These are phyloP conservation scores for Oostethus manadensis DNA, from an alignment of 2,113 vertebrate species.

Conservation along the genomic window DNA sequence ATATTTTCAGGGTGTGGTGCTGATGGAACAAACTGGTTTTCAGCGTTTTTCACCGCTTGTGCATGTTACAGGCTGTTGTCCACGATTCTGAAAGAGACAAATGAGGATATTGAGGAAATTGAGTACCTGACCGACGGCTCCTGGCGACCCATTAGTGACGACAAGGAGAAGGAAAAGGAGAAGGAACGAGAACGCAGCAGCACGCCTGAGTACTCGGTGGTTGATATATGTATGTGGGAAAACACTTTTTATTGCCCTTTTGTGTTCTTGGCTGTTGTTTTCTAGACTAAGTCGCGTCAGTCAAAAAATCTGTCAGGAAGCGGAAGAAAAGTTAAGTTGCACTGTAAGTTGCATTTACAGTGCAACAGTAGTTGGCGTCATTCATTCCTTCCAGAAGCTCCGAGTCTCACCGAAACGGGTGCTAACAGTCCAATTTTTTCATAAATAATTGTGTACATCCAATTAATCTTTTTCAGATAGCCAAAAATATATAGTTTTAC, in stretches of 20 bases:
- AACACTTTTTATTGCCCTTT: neutral
- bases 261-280: too few species aligned
- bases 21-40: neutral
- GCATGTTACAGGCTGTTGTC: constrained; percentile 79
- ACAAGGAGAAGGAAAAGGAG: constrained; percentile 81
- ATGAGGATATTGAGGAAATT: constrained; percentile 89
- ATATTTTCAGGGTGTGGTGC: neutral
- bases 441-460: too few species aligned
- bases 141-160: constrained; percentile 89
- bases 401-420: too few species aligned
- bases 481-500: too few species aligned
- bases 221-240: constrained; percentile 82
- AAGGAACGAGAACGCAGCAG: constrained; percentile 81
- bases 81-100: constrained; percentile 90
- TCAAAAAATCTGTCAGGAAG: too few species aligned
- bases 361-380: too few species aligned
- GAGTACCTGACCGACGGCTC: constrained; percentile 94
- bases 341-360: too few species aligned
- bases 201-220: constrained; percentile 86
- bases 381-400: too few species aligned
- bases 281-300: too few species aligned
- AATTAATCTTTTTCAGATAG: too few species aligned
- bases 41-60: constrained; percentile 15
- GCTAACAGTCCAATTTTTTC: too few species aligned
- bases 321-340: too few species aligned